Conservation (phyloP, 2,888 invertebrate genomes). For the Carabus problematicus region DNA sequence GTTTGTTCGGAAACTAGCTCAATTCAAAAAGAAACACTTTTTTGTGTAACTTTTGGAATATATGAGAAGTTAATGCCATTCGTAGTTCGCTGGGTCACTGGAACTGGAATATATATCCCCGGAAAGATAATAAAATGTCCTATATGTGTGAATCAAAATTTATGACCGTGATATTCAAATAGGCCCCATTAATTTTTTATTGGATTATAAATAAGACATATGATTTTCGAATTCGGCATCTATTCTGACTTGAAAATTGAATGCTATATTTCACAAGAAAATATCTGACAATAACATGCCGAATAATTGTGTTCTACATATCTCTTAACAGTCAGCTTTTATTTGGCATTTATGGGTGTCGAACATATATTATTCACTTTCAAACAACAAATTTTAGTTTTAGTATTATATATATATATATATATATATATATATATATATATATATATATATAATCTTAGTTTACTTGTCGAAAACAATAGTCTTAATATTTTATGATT, state of each 20-base stretch:
- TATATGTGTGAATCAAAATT: constrained; percentile 34
- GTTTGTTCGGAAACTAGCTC: constrained; percentile 41
- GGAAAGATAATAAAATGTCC: constrained; percentile 37
- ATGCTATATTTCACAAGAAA: too few relatives aligned
- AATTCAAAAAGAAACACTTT: constrained; percentile 42
- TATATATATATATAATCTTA: background rate
- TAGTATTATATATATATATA: background rate
- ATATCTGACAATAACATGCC: too few relatives aligned
- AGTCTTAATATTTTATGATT: too few relatives aligned
- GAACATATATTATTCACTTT: too few relatives aligned
- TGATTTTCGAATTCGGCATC: constrained; percentile 9
- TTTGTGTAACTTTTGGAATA: constrained; percentile 39
- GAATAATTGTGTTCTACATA: too few relatives aligned
- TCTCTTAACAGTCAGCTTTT: too few relatives aligned
- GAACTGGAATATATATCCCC: constrained; percentile 38
- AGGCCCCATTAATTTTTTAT: constrained; percentile 27
- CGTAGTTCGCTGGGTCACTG: constrained; percentile 38
- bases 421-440: constrained; percentile 3
- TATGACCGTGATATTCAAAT: constrained; percentile 21
- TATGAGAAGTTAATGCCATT: constrained; percentile 37
- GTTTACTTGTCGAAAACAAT: too few relatives aligned
- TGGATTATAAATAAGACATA: constrained; percentile 16
- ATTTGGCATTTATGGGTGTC: too few relatives aligned
- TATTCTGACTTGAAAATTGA: too few relatives aligned
- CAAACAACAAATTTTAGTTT: too few relatives aligned